Conservation (phyloP, 37 sponge, comb jelly and placozoan species). For the Geodia barretti region DNA sequence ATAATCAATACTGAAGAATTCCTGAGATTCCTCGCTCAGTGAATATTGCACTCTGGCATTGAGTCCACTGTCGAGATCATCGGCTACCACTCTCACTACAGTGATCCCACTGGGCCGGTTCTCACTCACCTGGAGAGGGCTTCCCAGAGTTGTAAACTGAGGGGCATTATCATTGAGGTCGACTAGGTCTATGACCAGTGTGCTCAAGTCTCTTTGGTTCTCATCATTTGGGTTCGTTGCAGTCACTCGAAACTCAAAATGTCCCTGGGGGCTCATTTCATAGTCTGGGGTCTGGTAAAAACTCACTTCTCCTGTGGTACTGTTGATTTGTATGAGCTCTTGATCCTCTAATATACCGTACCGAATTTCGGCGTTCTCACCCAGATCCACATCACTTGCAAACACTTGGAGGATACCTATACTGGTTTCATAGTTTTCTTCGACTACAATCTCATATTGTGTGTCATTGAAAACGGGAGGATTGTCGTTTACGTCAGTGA, state of each 20-base stretch:
- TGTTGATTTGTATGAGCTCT: conserved; percentile 31
- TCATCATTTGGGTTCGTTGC: conserved; percentile 49
- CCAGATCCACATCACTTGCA: conserved; percentile 59
- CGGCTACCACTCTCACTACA: conserved; percentile 50
- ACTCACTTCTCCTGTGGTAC: conserved; percentile 52
- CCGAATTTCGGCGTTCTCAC: conserved; percentile 26
- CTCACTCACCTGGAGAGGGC: conserved; percentile 38
- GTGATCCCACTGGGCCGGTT: conserved; percentile 22
- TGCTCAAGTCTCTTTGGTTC: conserved; percentile 1
- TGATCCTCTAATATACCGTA: conserved; percentile 29
- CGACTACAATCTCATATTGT: conserved; percentile 6
- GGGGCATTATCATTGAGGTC: conserved; percentile 76
- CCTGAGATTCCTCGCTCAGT: conserved; percentile 4
- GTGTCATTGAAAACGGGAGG: conserved; percentile 46
- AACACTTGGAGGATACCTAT: conserved; percentile 26
- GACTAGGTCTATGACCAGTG: conserved; percentile 38
- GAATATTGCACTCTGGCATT: conserved; percentile 54
- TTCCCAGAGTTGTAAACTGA: conserved; percentile 9
- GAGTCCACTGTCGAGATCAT: conserved; percentile 55
- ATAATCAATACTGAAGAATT: conserved; percentile 40
- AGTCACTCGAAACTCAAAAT: conserved; percentile 43
- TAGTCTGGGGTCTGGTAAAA: conserved; percentile 41
- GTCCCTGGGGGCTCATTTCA: conserved; percentile 20
- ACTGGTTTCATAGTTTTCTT: conserved; percentile 52
- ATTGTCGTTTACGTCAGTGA: conserved; percentile 69